These are phyloP conservation scores for Tiaroga cobitis DNA, from an alignment of 2,797 vertebrate species.

Conservation along the genomic window DNA sequence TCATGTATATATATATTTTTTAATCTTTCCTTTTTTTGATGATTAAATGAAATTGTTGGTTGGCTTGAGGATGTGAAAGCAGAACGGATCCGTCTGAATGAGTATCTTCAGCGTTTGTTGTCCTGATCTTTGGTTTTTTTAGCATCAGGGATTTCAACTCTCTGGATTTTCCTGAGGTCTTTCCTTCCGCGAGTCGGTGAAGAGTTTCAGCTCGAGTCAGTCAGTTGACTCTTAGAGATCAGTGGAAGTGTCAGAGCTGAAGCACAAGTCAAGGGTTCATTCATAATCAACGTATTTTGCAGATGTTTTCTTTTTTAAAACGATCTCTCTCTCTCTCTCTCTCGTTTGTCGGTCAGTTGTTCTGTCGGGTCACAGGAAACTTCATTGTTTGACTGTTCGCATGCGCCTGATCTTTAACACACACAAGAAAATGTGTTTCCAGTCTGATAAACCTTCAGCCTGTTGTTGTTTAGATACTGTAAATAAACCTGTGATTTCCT, in stretches of 20 bases:
- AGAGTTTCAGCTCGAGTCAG: not conserved
- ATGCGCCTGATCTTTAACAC: not conserved
- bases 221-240: not conserved
- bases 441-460: not conserved
- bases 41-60: not conserved
- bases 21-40: not conserved
- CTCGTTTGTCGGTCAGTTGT: not conserved
- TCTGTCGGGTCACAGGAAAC: slow-evolving; percentile 3
- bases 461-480: not conserved
- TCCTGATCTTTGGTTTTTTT: not conserved
- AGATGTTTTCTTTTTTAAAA: not conserved
- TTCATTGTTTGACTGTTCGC: slow-evolving; percentile 3
- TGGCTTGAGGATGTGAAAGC: not conserved
- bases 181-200: not conserved
- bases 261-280: not conserved
- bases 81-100: not conserved
- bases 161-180: not conserved
- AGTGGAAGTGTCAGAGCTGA: no score
- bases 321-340: not conserved
- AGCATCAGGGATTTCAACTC: not conserved
- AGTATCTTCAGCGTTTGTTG: not conserved
- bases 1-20: no score
- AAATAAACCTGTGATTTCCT: slow-evolving; percentile 6
- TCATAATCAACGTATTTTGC: not conserved
- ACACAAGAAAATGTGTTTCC: slow-evolving; percentile 21